Evolutionary conservation across 1,140 invertebrate species (phyloP).

Genomic region (Caenorhabditis remanei): DNA sequence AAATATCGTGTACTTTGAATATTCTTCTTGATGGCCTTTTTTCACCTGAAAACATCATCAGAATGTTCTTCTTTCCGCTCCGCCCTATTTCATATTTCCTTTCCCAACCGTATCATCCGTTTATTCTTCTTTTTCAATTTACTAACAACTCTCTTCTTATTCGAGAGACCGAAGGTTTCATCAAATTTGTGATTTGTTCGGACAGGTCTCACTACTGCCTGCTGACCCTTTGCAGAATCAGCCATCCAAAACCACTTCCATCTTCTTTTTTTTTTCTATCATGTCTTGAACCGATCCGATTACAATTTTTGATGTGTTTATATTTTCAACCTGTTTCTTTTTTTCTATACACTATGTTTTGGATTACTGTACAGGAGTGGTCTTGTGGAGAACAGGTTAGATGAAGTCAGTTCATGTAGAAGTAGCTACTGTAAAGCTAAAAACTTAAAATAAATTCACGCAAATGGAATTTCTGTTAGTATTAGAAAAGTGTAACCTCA

Average conservation of each 20-base stretch:
- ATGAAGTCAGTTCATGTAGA: too few relatives aligned
- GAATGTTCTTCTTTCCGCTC: neutral
- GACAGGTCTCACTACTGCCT: neutral
- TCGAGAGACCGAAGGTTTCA: conserved; percentile 9
- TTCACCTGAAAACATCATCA: too few relatives aligned
- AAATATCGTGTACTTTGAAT: too few relatives aligned
- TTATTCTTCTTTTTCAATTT: neutral
- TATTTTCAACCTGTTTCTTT: conserved; percentile 16
- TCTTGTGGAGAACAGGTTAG: too few relatives aligned
- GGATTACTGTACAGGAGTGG: too few relatives aligned
- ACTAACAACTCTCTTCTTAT: neutral
- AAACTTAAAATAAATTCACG: too few relatives aligned
- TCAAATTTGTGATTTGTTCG: conserved; percentile 26
- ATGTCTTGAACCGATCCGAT: conserved; percentile 38
- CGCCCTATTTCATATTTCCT: neutral
- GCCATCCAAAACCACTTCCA: conserved; percentile 36
- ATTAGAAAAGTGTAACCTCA: too few relatives aligned
- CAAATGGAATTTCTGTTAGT: too few relatives aligned
- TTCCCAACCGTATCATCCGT: neutral
- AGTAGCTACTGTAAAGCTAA: too few relatives aligned
- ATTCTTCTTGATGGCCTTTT: too few relatives aligned
- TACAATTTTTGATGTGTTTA: conserved; percentile 42
- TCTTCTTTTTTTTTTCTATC: neutral
- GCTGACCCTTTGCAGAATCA: conserved; percentile 17
- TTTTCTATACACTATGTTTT: neutral